Percentiles rank a stretch among this genome's conserved stretches.
These are phyloP conservation scores for Theropithecus gelada DNA, from an alignment of 2,113 vertebrate species.

Conservation along the genomic window DNA sequence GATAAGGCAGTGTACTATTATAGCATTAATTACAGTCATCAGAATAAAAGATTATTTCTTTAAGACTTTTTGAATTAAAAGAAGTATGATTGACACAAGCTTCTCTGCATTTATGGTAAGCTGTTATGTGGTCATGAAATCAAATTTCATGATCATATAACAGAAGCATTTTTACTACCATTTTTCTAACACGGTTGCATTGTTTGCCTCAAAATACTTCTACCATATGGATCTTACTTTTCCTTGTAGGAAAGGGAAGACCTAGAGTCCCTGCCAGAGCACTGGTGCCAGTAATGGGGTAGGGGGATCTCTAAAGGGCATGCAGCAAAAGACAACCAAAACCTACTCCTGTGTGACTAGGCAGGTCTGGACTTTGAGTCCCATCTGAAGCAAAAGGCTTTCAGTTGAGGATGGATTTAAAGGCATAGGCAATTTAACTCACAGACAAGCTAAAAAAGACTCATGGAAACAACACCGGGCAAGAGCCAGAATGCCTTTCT, in stretches of 20 bases:
- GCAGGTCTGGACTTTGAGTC: too few species aligned
- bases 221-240: not conserved
- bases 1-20: conserved; percentile 77
- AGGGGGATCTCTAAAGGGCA: too few species aligned
- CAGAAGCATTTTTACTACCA: not conserved
- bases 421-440: not conserved
- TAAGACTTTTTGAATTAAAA: conserved; percentile 64
- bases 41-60: conserved; percentile 42
- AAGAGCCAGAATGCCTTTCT: not conserved
- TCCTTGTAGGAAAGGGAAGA: not conserved
- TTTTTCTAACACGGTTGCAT: not conserved
- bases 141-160: conserved; percentile 28
- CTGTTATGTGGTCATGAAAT: conserved; percentile 8
- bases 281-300: too few species aligned
- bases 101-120: conserved; percentile 32
- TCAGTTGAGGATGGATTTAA: not conserved
- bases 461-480: not conserved
- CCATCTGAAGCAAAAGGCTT: not conserved
- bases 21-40: conserved; percentile 70
- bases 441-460: not conserved
- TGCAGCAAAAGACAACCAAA: not conserved
- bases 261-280: not conserved
- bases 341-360: not conserved
- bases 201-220: not conserved
- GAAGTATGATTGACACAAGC: not conserved